These are phyloP conservation scores for Hypanus sabinus DNA, from an alignment of 2,113 vertebrate species.

Conservation along the genomic window DNA sequence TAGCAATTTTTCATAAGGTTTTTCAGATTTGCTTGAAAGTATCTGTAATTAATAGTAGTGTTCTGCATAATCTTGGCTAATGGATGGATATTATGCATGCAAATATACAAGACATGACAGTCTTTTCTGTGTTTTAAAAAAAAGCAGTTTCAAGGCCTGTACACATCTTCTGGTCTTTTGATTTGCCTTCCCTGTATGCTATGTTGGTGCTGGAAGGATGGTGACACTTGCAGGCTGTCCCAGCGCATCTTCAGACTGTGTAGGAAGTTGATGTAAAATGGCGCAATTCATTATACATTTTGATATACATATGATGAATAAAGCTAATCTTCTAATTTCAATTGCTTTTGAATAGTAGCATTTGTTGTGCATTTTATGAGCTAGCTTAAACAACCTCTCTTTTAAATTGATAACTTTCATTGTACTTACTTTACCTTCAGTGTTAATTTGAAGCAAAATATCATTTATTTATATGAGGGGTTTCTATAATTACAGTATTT, in stretches of 20 bases:
- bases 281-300: too few species aligned
- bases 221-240: too few species aligned
- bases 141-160: not conserved
- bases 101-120: not conserved
- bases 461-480: not conserved
- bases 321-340: too few species aligned
- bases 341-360: not conserved
- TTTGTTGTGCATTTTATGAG: not conserved
- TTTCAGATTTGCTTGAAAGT: constrained; percentile 77
- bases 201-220: too few species aligned
- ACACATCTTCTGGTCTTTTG: not conserved
- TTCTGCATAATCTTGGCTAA: not conserved
- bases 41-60: constrained; percentile 69
- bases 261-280: too few species aligned
- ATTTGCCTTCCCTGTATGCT: not conserved
- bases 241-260: too few species aligned
- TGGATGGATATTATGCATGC: constrained; percentile 6
- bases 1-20: constrained; percentile 76
- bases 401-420: not conserved
- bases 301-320: too few species aligned
- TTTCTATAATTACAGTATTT: not conserved
- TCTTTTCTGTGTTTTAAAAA: not conserved
- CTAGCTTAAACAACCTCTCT: not conserved
- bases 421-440: not conserved
- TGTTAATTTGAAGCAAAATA: not conserved